Conservation (phyloP, 1,140 invertebrate genomes). For the Lucilia sericata region DNA sequence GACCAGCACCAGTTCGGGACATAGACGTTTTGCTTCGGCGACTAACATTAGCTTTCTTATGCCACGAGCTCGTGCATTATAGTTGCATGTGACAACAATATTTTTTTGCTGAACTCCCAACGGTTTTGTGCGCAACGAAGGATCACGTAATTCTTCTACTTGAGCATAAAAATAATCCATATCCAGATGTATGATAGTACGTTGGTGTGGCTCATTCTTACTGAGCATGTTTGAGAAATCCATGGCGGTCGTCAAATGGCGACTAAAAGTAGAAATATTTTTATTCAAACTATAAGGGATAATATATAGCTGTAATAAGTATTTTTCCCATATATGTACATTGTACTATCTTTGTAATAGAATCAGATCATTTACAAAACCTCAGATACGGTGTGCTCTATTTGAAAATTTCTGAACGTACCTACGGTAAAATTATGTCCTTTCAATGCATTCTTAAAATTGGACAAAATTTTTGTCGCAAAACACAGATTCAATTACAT, state of each 20-base stretch:
- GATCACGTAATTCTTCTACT: slow-evolving; percentile 81
- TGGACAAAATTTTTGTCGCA: too few species aligned
- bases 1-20: slow-evolving; percentile 77
- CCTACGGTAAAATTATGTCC: too few species aligned
- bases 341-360: too few species aligned
- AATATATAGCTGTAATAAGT: too few species aligned
- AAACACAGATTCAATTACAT: too few species aligned
- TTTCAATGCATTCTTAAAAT: too few species aligned
- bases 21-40: slow-evolving; percentile 75
- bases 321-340: too few species aligned
- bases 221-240: slow-evolving; percentile 61
- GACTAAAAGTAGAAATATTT: not conserved
- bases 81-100: slow-evolving; percentile 84
- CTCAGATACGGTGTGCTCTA: too few species aligned
- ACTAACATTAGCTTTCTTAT: slow-evolving; percentile 81
- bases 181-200: slow-evolving; percentile 79
- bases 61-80: slow-evolving; percentile 78
- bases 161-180: slow-evolving; percentile 87
- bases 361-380: too few species aligned
- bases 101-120: slow-evolving; percentile 85
- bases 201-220: slow-evolving; percentile 63
- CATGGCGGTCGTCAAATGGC: slow-evolving; percentile 48
- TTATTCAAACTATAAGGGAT: too few species aligned
- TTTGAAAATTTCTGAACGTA: too few species aligned
- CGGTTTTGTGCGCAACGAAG: slow-evolving; percentile 74